phyloP scores from a whole-genome alignment of 2,113 vertebrate genomes.

The Pedionomus torquatus region DNA sequence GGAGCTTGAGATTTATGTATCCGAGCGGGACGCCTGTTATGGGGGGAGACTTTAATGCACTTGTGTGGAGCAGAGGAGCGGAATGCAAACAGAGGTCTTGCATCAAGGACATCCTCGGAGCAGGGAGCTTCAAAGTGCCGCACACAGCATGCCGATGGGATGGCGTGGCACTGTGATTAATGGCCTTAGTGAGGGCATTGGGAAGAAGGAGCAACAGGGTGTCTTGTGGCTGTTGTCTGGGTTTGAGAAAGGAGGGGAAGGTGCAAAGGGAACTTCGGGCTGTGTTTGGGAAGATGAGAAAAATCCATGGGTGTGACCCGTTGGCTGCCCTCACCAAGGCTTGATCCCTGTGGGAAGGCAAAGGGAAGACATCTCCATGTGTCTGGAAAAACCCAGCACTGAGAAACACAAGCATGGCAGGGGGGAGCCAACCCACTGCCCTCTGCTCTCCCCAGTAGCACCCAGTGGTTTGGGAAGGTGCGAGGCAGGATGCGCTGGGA shows the following conservation, averaged over 20 bases:
- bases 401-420: accelerated
- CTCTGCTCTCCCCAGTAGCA: neutral
- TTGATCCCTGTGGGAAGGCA: neutral
- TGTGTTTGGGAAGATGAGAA: neutral
- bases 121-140: neutral
- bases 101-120: neutral
- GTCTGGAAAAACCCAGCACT: accelerated
- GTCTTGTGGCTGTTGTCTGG: neutral
- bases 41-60: neutral
- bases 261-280: neutral
- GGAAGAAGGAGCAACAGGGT: neutral
- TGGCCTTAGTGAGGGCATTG: neutral
- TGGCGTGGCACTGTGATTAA: neutral
- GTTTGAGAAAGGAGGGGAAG: neutral
- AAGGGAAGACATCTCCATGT: accelerated
- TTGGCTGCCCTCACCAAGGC: neutral
- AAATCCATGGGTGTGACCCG: neutral
- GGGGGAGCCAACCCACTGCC: neutral
- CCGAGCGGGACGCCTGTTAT: neutral
- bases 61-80: neutral
- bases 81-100: neutral
- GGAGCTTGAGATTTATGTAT: neutral
- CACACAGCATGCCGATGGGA: neutral
- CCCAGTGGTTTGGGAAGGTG: accelerated
- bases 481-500: accelerated